phyloP scores from a whole-genome alignment of 2,888 invertebrate genomes.

The Petrolisthes manimaculis region DNA sequence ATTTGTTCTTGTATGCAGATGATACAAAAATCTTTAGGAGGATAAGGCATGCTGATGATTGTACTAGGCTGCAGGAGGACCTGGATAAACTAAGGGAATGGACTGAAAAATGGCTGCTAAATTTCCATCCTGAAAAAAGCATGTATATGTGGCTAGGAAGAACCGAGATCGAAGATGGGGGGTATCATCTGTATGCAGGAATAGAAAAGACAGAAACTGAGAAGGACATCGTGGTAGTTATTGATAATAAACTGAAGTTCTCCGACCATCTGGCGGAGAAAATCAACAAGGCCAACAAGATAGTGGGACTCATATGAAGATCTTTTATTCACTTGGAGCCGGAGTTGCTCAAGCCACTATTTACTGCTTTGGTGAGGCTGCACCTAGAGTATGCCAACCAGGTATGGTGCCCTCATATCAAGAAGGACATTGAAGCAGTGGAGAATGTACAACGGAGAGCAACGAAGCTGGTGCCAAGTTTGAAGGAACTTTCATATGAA shows the following conservation, averaged over 20 bases:
- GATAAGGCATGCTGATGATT: background rate
- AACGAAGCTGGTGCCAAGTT: constrained; percentile 1
- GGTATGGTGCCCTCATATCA: too few relatives aligned
- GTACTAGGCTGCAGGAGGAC: constrained; percentile 32
- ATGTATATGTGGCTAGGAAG: background rate
- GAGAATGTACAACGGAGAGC: too few relatives aligned
- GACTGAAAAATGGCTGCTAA: constrained; percentile 15
- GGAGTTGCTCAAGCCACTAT: background rate
- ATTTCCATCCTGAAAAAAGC: constrained; percentile 36
- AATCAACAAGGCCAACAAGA: constrained; percentile 32
- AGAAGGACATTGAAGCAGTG: too few relatives aligned
- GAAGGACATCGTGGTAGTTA: constrained; percentile 30
- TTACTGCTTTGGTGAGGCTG: constrained; percentile 19
- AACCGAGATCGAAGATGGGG: background rate
- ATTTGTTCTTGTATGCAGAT: constrained; percentile 5
- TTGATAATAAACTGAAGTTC: constrained; percentile 30
- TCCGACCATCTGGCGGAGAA: constrained; percentile 36
- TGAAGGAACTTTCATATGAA: too few relatives aligned
- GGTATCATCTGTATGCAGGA: background rate
- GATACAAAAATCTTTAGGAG: constrained; percentile 19
- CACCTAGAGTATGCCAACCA: constrained; percentile 19
- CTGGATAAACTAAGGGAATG: constrained; percentile 20
- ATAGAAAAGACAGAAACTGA: background rate
- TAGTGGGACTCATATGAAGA: constrained; percentile 32
- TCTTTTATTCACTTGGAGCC: constrained; percentile 22